These are phyloP conservation scores for Prunella fulvescens DNA, from an alignment of 2,113 vertebrate species.

Conservation along the genomic window DNA sequence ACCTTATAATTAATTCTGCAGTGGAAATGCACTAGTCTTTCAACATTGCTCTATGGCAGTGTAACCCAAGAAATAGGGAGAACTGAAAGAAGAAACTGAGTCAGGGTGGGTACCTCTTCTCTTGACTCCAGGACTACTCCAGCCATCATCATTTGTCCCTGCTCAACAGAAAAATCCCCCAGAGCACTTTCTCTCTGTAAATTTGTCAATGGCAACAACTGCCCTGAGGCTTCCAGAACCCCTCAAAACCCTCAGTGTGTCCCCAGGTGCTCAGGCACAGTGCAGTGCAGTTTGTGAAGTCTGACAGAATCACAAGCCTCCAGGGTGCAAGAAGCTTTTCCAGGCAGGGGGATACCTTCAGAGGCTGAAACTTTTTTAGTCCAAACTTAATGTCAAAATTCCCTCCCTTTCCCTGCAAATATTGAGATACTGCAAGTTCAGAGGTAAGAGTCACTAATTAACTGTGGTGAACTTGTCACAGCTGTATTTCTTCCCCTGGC, in stretches of 20 bases:
- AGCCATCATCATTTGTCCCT: background rate
- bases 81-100: background rate
- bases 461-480: background rate
- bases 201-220: background rate
- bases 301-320: background rate
- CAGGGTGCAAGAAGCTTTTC: background rate
- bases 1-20: background rate
- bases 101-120: background rate
- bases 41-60: background rate
- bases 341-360: background rate
- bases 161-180: background rate
- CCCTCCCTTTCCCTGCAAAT: background rate
- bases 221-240: background rate
- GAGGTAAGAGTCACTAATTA: background rate
- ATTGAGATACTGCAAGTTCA: background rate
- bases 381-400: background rate
- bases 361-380: background rate
- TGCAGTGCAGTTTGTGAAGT: background rate
- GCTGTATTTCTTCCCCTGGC: background rate
- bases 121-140: background rate
- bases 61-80: background rate
- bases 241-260: background rate
- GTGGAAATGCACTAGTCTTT: background rate
- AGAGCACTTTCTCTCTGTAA: background rate
- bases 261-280: background rate